A percentile compares a stretch with the other conserved stretches of the same genome.
Conservation (phyloP, 2,797 vertebrate species). For the Sorex maritimensis region DNA sequence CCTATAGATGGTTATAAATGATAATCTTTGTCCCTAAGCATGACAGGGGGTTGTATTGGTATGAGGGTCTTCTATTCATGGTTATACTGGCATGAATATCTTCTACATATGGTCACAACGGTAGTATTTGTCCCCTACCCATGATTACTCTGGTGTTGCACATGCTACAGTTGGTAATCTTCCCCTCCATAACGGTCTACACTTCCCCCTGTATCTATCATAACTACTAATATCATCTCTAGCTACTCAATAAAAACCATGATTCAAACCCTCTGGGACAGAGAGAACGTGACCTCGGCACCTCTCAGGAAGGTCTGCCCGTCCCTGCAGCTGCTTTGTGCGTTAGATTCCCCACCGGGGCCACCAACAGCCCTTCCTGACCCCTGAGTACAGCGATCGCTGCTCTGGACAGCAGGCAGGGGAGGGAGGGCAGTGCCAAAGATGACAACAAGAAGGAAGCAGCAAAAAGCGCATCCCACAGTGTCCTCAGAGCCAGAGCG, state of each 20-base stretch:
- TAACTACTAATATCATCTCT: not conserved
- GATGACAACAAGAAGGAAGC: not conserved
- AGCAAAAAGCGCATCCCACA: not conserved
- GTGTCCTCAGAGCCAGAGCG: not conserved
- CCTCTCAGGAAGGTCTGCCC: not conserved
- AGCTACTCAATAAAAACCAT: not conserved
- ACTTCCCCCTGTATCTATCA: not conserved
- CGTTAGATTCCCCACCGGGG: not conserved
- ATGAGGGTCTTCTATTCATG: too few species aligned
- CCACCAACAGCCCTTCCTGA: accelerated
- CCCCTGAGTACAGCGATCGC: not conserved
- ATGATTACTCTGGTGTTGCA: too few species aligned
- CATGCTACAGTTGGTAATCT: too few species aligned
- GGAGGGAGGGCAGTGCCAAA: too few species aligned
- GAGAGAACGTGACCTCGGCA: not conserved
- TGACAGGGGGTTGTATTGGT: too few species aligned
- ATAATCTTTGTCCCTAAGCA: too few species aligned
- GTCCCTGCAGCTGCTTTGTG: too few species aligned
- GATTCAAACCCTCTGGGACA: not conserved
- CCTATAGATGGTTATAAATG: not conserved
- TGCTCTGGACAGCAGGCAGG: not conserved
- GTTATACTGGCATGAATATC: too few species aligned
- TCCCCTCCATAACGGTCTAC: too few species aligned
- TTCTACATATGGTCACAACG: too few species aligned
- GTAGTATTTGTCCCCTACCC: too few species aligned